Evolutionary conservation across 2,113 vertebrate species (phyloP), one percentile per base, ranked within the genome.

Genomic region (Leucoraja erinaceus): DNA sequence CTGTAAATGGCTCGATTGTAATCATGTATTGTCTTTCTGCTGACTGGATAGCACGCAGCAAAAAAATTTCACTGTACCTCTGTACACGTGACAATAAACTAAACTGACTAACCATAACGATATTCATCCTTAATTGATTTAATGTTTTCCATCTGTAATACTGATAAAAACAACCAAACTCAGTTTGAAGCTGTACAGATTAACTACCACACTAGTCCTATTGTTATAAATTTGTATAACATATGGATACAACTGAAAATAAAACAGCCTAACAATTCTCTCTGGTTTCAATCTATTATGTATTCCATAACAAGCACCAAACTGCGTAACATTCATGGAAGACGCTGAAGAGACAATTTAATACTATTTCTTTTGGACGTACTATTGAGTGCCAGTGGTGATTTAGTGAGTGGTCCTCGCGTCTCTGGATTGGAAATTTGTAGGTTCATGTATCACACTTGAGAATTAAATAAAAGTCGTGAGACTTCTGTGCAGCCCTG

Each of bases 151-250:
- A 84, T 59, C 47, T 84, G 81, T 25, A 56, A 20, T 8, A 56
- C 28, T 88, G 61, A 63, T 11, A 88, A 81, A 81, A 88, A 63
- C 56, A 12, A 88, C 4, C n/a, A 25, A 66, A 16, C 14, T 31
- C 47, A 63, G 59, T 88, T 88, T 61, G 83, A 59, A n/a, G 14
- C 61, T 88, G 59, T 63, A 88, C 83, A 88, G 16, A 63, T 88
- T 3, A 28, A 63, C 2, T 54, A 12, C n/a, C 59, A n/a, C 59
- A 12, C 59, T 16, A 12, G 59, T 63, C 84, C 59, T 4, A 66
- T 31, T 88, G 84, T n/a, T 14, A 18, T 88, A 77, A 18, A 56
- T 84, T 84, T 84, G 22, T 25, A 84, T 9, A 59, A 56, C 47
- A 56, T 54, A 84, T 84, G 81, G 54, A 56, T 6, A 22, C 54